Percentiles rank a stretch among this genome's conserved stretches.
Evolutionary conservation across 2,888 invertebrate species (phyloP).

Genomic region (Platynereis dumerilii): DNA sequence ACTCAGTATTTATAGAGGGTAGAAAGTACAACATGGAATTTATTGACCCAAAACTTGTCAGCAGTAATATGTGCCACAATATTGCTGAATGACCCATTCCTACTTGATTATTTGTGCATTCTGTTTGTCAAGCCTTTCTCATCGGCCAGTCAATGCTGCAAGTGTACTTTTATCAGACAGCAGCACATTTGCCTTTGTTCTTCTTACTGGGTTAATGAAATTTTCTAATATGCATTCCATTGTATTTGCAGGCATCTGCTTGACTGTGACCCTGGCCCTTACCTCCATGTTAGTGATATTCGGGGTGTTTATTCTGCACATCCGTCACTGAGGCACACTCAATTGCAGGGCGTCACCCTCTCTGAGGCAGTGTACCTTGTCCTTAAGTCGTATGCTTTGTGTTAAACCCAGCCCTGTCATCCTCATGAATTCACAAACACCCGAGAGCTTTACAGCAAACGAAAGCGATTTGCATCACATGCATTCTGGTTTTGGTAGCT

Average conservation of each 20-base stretch:
- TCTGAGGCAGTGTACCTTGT: slow-evolving; percentile 39
- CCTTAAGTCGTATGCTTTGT: slow-evolving; percentile 37
- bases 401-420: slow-evolving; percentile 3
- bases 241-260: slow-evolving; percentile 51
- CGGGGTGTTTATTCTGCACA: slow-evolving; percentile 53
- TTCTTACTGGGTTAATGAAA: too few species aligned
- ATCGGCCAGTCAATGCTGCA: too few species aligned
- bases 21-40: too few species aligned
- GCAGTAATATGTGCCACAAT: too few species aligned
- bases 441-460: slow-evolving; percentile 1
- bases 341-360: slow-evolving; percentile 45
- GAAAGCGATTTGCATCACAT: neutral
- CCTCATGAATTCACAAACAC: neutral
- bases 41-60: too few species aligned
- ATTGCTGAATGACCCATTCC: too few species aligned
- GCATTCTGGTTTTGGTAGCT: slow-evolving; percentile 11
- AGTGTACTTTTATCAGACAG: too few species aligned
- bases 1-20: too few species aligned
- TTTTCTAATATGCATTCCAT: too few species aligned
- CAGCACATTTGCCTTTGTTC: too few species aligned
- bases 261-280: slow-evolving; percentile 56
- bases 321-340: slow-evolving; percentile 54
- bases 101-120: too few species aligned
- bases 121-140: too few species aligned
- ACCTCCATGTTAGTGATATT: slow-evolving; percentile 57